phyloP scores from a whole-genome alignment of 30 jellyfish, hydroid and myxozoan genomes.

The Mastigias papua region DNA sequence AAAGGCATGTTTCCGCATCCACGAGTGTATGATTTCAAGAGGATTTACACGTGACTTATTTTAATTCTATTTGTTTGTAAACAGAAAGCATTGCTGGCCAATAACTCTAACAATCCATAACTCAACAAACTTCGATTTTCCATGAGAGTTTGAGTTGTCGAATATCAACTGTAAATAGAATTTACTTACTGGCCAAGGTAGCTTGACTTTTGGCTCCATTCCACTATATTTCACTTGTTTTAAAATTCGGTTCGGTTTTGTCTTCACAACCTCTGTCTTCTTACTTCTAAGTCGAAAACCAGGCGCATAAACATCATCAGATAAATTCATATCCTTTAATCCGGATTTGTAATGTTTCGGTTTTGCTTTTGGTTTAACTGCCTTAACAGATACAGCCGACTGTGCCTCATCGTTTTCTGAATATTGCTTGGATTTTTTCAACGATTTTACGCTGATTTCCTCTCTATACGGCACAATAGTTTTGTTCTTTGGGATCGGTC shows the following conservation, averaged over 20 bases:
- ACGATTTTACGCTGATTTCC: constrained; percentile 41
- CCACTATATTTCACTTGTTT: constrained; percentile 80
- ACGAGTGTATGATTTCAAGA: too few species aligned
- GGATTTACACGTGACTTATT: too few species aligned
- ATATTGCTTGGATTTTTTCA: not conserved
- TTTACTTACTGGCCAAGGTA: constrained; percentile 89
- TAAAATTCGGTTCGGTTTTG: constrained; percentile 63
- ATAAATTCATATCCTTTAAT: constrained; percentile 5
- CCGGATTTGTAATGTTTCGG: not conserved
- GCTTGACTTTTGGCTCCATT: constrained; percentile 75
- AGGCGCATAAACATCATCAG: constrained; percentile 73
- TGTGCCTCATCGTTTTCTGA: not conserved
- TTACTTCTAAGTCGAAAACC: constrained; percentile 87
- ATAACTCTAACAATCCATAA: too few species aligned
- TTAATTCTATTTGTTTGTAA: too few species aligned
- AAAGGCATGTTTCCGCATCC: too few species aligned
- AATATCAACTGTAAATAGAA: not conserved
- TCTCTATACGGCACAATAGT: constrained; percentile 13
- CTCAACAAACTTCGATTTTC: too few species aligned
- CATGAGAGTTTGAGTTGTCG: too few species aligned
- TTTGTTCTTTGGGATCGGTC: constrained; percentile 4
- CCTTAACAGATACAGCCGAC: not conserved
- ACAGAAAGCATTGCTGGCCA: too few species aligned
- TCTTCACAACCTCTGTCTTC: constrained; percentile 38
- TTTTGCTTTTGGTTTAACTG: constrained; percentile 43